Base-by-base conservation (phyloP, 2,888 invertebrate genomes). In the Habrosyne pyritoides region DNA sequence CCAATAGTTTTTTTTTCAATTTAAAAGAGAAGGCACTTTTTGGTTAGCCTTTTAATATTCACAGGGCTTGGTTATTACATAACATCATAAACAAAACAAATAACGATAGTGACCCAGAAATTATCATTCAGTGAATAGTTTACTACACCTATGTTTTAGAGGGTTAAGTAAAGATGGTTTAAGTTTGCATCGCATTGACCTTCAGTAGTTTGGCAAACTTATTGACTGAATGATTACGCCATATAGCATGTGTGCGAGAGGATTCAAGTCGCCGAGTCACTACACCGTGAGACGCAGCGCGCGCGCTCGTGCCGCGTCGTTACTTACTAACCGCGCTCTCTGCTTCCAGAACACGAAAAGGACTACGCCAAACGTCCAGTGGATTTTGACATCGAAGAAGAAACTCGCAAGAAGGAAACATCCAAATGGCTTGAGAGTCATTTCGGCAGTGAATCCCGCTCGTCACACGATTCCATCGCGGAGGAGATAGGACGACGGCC, bases 391-490 rank as follows among this genome's bases (percentile, higher is more conserved):
- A 95, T 96, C 75, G 97, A 98, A 81, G 97, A 98, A 84, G 96
- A 97, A 83, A 97, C 97, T 6, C 94, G 97, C 59, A 97, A 97
- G 85, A 95, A 96, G 66, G 97, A 98, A 90, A 98, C 97, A 0
- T 97, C 96, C 63, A 97, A 97, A 88, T 98, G 98, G 98, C 93
- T 98, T 54, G 97, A 97, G 77, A 96, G 96, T 76, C 98, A 98
- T 83, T 98, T 98, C 79, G 98, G 98, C 53, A 97, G 96, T 80
- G 97, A 97, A 63, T 97, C 97, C 1, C 94, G 95, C 12, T 96
- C 96, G 0, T 96, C 97, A 0, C 94, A 94, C 68, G 95, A 95
- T 66, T 96, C 96, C 10, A 91, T 95, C 54, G 94, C 95, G 8
- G 94, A 94, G 63, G 95, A 95, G 66, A 94, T 93, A 73, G 95